Base-by-base conservation (phyloP, 1,140 invertebrate genomes). In the Paramacrobiotus metropolitanus region DNA sequence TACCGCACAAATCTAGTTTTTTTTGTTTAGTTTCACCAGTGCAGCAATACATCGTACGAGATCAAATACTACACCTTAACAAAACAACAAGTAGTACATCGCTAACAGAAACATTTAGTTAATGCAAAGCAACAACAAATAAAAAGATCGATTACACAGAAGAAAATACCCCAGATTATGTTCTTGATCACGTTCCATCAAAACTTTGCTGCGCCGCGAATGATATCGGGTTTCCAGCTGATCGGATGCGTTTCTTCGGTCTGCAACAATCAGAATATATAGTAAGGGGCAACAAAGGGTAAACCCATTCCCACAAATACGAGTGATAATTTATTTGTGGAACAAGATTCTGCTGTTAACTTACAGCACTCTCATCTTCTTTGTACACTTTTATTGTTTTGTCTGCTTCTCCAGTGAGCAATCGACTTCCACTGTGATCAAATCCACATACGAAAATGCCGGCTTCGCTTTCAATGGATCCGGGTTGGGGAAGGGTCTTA, bases 371-470 rank as follows among this genome's bases (percentile, higher is more conserved):
- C 29, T 94, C 87, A 75, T 99, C 93, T 76, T 96, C 92, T 72
- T 89, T 93, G 73, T 97, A 98, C 64, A 99, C 85, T 80, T 99
- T 99, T 64, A 99, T 92, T 0, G 92, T 97, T 77, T 99, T 99
- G 73, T 99, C 95, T 2, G 93, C 92, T 75, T 99, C 95, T 2
- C 87, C 87, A 1, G 93, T 95, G 61, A 98, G 87, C 48, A 99
- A 79, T 61, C 95, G 77, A 18, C 83, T 84, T 40, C 91, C 90
- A 62, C 87, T 91, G 62, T 87, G 83, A 72, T 99, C 94, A 76
- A 89, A 99, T 2, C 80, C 83, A 78, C 94, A 83, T 59, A 90
- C 83, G 75, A 95, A 98, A 64, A 99, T 88, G 59, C 93, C 94
- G 30, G 89, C 86, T 76, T 99, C 93, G 60, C 87, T 94, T 71